Conservation (phyloP, 92 coral and sea anemone species). For the Virgularia gustaviana region DNA sequence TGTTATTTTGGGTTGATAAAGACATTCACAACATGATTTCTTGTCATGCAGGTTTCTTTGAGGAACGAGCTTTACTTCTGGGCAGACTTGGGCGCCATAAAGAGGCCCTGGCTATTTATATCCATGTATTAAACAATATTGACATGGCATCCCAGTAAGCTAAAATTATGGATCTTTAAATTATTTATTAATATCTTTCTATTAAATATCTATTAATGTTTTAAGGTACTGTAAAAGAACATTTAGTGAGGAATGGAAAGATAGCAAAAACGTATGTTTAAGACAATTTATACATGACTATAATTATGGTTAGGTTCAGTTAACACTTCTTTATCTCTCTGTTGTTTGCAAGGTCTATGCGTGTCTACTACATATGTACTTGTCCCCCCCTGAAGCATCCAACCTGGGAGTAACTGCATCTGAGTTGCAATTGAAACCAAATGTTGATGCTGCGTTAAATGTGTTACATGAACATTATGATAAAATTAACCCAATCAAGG, state of each 20-base stretch:
- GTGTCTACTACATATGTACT: conserved; percentile 81
- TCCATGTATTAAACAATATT: conserved; percentile 68
- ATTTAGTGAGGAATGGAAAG: conserved; percentile 77
- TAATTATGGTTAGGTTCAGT: not conserved
- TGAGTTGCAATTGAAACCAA: conserved; percentile 53
- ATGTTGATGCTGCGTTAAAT: conserved; percentile 72
- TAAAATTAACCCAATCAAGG: conserved; percentile 94
- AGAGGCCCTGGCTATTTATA: conserved; percentile 88
- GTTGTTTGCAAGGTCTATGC: conserved; percentile 76
- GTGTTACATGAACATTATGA: conserved; percentile 83
- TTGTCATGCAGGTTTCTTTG: conserved; percentile 62
- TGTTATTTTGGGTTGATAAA: too few relatives aligned
- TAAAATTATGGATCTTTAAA: too few relatives aligned
- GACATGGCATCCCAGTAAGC: conserved; percentile 88
- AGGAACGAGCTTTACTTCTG: conserved; percentile 88
- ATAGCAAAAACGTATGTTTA: conserved; percentile 85
- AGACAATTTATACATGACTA: not conserved
- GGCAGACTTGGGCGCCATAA: conserved; percentile 96
- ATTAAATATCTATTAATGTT: too few relatives aligned
- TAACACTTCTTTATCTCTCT: not conserved
- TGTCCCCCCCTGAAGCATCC: conserved; percentile 65
- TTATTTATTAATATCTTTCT: too few relatives aligned
- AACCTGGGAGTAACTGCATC: conserved; percentile 42
- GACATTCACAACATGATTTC: too few relatives aligned
- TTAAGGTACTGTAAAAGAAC: conserved; percentile 84